phyloP scores from a whole-genome alignment of 1,140 invertebrate species.

The Nomia melanderi region DNA sequence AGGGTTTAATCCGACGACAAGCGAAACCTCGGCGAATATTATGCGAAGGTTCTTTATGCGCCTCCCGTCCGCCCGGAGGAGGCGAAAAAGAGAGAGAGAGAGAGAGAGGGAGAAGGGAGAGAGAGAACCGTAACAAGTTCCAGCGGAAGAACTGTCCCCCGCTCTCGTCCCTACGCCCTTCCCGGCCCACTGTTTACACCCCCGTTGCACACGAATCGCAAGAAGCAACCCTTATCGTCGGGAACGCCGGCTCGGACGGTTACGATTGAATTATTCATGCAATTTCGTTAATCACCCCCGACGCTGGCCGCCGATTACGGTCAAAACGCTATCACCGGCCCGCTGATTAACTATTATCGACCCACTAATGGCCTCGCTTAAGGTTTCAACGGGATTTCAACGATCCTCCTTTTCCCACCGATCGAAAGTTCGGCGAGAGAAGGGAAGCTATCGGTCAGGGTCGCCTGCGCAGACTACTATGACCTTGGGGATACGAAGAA shows the following conservation, averaged over 20 bases:
- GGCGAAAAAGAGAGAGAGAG: not conserved
- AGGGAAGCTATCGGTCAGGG: not conserved
- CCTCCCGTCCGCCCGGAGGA: constrained; percentile 7
- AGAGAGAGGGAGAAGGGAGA: too few species aligned
- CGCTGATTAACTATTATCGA: not conserved
- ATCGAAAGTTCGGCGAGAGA: not conserved
- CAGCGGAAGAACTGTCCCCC: constrained; percentile 15
- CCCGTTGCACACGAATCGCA: not conserved
- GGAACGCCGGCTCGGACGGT: not conserved
- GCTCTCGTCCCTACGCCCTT: not conserved
- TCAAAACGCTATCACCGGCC: constrained; percentile 1
- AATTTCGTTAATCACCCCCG: constrained; percentile 12
- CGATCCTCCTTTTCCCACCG: not conserved
- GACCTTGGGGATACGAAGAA: too few species aligned
- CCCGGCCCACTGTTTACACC: not conserved
- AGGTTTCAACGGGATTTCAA: not conserved
- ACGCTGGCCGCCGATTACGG: not conserved
- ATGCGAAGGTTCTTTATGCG: constrained; percentile 43
- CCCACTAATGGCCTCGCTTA: not conserved
- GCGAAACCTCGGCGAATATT: constrained; percentile 51
- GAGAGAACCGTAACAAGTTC: constrained; percentile 39
- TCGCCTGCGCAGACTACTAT: not conserved
- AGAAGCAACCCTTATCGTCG: not conserved
- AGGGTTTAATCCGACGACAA: constrained; percentile 26
- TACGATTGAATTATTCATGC: constrained; percentile 19